Base-by-base conservation (phyloP, 1,140 invertebrate species). In the Tetranychus cinnabarinus region DNA sequence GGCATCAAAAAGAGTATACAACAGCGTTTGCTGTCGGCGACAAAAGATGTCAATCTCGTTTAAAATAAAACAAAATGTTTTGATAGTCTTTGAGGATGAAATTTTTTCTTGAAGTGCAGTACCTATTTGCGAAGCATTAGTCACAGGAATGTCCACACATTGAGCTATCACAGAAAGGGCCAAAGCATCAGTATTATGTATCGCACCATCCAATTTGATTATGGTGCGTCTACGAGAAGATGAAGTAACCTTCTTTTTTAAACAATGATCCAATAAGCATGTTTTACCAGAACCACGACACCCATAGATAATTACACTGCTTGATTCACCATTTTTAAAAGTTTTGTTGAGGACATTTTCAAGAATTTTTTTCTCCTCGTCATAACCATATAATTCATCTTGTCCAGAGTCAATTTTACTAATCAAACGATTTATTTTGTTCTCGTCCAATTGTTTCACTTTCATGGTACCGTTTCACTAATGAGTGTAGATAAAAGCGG, bases 21-120 rank as follows among this genome's bases (percentile, higher is more conserved):
- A 37, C 23, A 65, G 35, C 1, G 31, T 35, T 61, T 65, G 64
- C 15, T 65, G 42, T 50, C 42, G 33, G 13, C 39, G 31, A 33
- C 64, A 60, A 50, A 65, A 65, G 15, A 65, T 42, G 15, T 65
- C 63, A 61, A 65, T 66, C 6, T 60, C 23, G n/a, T 65, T 57
- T 36, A 65, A 52, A 56, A 65, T 47, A 35, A 65, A 66, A 35
- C 65, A 47, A n/a, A 52, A 48, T 37, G 13, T 37, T 48, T 61
- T 23, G 2, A 23, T 39, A 8, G 7, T 45, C 15, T 2, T 37
- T 58, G 10, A 3, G 4, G 39, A 57, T 15, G 52, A n/a, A 35
- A 15, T n/a, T 58, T 42, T 48, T 37, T 57, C n/a, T 6, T 52
- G 50, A 2, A 62, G 45, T 5, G 10, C 12, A 23, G 5, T 2